Evolutionary conservation across 2,797 vertebrate species (phyloP), one percentile per base, ranked within the genome.

Genomic region (Trematomus bernacchii): DNA sequence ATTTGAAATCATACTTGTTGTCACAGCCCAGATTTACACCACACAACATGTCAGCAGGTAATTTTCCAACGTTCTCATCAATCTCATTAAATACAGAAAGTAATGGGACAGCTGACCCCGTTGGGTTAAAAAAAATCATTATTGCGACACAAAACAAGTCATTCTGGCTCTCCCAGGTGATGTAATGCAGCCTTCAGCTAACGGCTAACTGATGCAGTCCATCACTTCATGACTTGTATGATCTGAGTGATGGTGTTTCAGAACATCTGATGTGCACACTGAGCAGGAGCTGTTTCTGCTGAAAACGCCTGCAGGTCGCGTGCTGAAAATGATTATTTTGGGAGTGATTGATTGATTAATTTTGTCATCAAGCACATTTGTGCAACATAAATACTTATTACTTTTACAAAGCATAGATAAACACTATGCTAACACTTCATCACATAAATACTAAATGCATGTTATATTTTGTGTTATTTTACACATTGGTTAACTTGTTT

Each of bases 51-150:
- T 65, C 85, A 58, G 79, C 27, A 1, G 2, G 55, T 76, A 64
- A 84, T 89, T 84, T 83, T 83, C 84, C 76, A 81, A 53, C 76
- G 76, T 79, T 15, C 66, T 62, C 80, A 85, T 91, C 71, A 72
- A 73, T 87, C 80, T 77, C 51, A 61, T 51, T 16, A 60, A 77
- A 37, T 80, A 66, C 33, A 53, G 76, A 68, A 81, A 72, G 87
- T 82, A 74, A 89, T 63, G 78, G 73, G 78, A 79, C 54, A 4
- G 13, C 47, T 68, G 84, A 80, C 73, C 76, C 81, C 46, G 76
- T 46, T 52, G 79, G 73, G 66, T 21, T 40, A n/a, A 58, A 50
- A 50, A 59, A 71, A 70, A 21, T 11, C 19, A 60, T 63, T 63
- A 78, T 12, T 42, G 54, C 42, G 48, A 42, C 7, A 15, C 11